phyloP scores from a whole-genome alignment of 2,888 invertebrate species.

The Cremastobaeus sp. region DNA sequence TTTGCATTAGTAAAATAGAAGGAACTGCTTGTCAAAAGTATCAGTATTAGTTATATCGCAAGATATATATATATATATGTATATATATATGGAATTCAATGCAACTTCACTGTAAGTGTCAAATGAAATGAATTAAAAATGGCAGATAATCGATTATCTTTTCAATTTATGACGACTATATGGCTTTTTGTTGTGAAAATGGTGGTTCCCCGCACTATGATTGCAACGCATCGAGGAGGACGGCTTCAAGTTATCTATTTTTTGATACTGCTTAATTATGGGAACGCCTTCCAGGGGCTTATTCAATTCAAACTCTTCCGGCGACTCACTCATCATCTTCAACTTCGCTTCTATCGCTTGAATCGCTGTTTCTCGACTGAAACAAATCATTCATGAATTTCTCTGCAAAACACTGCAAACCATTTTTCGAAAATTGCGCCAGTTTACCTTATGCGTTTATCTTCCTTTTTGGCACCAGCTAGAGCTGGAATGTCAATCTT shows the following conservation, averaged over 20 bases:
- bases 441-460: slow-evolving; percentile 80
- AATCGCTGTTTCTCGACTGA: slow-evolving; percentile 88
- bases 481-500: slow-evolving; percentile 88
- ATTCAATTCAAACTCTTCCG: slow-evolving; percentile 87
- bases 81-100: slow-evolving; percentile 16
- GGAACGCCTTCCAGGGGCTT: slow-evolving; percentile 85
- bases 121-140: slow-evolving; percentile 9
- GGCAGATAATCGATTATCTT: slow-evolving; percentile 69
- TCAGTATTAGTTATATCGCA: slow-evolving; percentile 12
- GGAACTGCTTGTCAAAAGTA: slow-evolving; percentile 45
- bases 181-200: slow-evolving; percentile 72
- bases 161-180: slow-evolving; percentile 74
- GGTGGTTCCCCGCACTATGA: slow-evolving; percentile 66
- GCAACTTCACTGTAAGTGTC: slow-evolving; percentile 20
- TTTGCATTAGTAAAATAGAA: slow-evolving; percentile 56
- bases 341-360: slow-evolving; percentile 93
- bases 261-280: slow-evolving; percentile 84
- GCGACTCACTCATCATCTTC: slow-evolving; percentile 85
- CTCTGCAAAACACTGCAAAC: background rate
- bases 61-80: slow-evolving; percentile 18
- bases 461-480: slow-evolving; percentile 81
- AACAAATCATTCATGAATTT: slow-evolving; percentile 38
- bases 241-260: slow-evolving; percentile 74
- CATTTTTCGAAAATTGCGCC: background rate
- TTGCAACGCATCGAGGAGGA: slow-evolving; percentile 73